Evolutionary conservation across 2,797 vertebrate species (phyloP).

Genomic region (Smutsia temminckii): DNA sequence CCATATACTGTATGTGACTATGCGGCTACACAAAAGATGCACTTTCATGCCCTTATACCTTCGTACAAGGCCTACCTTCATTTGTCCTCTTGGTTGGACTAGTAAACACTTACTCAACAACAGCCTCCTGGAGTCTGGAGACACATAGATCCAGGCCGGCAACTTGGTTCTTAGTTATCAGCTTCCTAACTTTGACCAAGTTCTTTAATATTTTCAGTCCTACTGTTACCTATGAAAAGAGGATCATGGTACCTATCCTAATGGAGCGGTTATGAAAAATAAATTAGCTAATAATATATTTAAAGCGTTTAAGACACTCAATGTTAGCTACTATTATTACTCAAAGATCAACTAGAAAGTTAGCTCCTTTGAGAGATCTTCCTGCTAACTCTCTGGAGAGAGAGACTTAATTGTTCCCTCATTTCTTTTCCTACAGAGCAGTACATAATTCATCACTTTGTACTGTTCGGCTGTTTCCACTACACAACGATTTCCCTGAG

Average conservation of each 20-base stretch:
- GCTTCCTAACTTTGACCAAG: not conserved
- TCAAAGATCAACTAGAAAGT: not conserved
- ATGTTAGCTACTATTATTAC: not conserved
- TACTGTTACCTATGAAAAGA: not conserved
- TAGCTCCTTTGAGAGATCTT: not conserved
- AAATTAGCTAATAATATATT: not conserved
- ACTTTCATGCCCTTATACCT: not conserved
- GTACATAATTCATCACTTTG: not conserved
- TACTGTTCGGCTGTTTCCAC: not conserved
- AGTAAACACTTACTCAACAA: not conserved
- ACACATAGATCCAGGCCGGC: not conserved
- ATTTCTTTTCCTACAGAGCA: not conserved
- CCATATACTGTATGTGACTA: not conserved
- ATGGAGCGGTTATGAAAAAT: not conserved
- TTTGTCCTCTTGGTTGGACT: not conserved
- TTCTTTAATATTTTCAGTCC: not conserved
- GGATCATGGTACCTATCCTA: not conserved
- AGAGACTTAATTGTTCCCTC: not conserved
- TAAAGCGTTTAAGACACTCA: not conserved
- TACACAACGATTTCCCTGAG: not conserved
- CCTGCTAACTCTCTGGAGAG: not conserved
- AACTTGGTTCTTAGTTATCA: slow-evolving; percentile 8
- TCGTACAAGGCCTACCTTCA: not conserved
- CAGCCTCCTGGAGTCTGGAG: not conserved
- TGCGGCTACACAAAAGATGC: not conserved